Percentiles rank a stretch among this genome's conserved stretches.
phyloP scores from a whole-genome alignment of 1,140 invertebrate genomes.

The Colletes gigas region DNA sequence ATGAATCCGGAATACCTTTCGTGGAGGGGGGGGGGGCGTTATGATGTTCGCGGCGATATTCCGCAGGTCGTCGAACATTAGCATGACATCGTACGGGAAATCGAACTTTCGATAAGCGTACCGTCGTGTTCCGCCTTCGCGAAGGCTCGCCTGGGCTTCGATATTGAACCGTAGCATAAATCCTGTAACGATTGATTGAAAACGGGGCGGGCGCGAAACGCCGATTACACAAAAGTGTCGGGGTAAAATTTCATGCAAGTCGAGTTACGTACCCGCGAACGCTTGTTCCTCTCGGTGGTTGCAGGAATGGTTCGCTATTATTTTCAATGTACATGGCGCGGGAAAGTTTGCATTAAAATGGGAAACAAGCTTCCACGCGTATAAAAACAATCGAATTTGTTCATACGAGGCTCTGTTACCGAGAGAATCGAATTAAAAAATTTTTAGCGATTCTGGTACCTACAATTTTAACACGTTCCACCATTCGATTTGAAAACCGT shows the following conservation, averaged over 20 bases:
- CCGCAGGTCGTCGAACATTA: neutral
- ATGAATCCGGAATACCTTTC: constrained; percentile 21
- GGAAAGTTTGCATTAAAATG: no score
- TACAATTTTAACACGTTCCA: no score
- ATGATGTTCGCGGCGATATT: neutral
- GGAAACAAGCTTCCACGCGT: no score
- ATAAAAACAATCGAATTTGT: no score
- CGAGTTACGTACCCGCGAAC: neutral
- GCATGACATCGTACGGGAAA: constrained; percentile 7
- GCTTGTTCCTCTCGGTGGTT: neutral
- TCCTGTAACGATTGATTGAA: constrained; percentile 7
- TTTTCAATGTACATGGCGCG: no score
- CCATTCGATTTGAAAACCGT: no score
- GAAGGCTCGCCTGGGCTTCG: neutral
- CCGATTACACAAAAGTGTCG: neutral
- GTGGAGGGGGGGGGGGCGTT: neutral
- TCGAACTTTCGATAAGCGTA: constrained; percentile 19
- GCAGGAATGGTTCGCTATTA: neutral
- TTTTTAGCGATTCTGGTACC: no score
- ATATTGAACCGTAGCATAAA: constrained; percentile 7
- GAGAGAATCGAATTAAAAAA: no score
- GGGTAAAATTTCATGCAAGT: neutral
- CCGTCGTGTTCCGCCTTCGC: neutral
- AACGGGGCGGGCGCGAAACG: neutral
- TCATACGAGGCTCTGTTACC: no score